These are phyloP conservation scores for human (Homo sapiens) DNA, from an alignment of 2,113 vertebrate species.

Conservation along the genomic window DNA sequence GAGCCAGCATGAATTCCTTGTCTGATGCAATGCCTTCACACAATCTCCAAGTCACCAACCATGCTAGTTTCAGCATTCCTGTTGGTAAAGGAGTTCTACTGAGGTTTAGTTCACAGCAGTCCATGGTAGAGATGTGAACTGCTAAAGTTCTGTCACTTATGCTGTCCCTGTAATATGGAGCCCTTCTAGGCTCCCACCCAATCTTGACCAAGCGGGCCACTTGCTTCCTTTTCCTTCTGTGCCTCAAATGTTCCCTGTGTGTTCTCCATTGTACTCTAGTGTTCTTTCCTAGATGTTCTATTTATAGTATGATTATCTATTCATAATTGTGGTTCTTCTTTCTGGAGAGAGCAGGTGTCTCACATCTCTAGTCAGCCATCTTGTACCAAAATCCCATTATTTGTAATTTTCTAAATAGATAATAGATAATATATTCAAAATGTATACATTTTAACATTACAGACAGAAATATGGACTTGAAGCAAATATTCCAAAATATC, in stretches of 20 bases:
- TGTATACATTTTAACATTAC: neutral
- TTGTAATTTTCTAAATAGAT: neutral
- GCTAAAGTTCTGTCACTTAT: neutral
- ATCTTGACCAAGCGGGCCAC: neutral
- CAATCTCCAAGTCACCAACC: neutral
- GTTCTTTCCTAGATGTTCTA: neutral
- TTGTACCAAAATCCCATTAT: neutral
- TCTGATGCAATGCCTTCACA: neutral
- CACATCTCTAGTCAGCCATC: neutral
- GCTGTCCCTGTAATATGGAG: neutral
- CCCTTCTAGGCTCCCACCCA: neutral
- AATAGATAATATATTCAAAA: neutral
- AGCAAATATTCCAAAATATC: conserved; percentile 24
- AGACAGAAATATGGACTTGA: conserved; percentile 18
- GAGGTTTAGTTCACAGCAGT: neutral
- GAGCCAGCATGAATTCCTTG: neutral
- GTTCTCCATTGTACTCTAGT: neutral
- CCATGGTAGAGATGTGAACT: neutral
- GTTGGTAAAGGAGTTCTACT: neutral
- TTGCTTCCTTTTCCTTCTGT: neutral
- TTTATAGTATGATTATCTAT: neutral
- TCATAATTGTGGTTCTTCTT: neutral
- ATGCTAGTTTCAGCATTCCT: neutral
- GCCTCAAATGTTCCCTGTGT: neutral
- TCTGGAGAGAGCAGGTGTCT: neutral